Evolutionary conservation across 2,113 vertebrate genomes (phyloP).

Genomic region (Esox niger): DNA sequence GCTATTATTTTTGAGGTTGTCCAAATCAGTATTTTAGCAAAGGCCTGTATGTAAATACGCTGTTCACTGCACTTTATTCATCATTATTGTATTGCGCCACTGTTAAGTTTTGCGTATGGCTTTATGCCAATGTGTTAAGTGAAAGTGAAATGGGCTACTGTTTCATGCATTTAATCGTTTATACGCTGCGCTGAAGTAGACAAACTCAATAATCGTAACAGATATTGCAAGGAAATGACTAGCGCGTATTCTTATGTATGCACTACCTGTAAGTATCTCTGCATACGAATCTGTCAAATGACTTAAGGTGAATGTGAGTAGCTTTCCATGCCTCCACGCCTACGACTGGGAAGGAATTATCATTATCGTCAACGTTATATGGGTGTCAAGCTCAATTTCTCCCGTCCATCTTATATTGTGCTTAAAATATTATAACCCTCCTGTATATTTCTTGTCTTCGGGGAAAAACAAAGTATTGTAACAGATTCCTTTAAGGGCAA

Average conservation of each 20-base stretch:
- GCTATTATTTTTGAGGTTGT: not conserved
- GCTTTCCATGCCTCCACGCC: too few species aligned
- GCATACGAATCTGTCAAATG: too few species aligned
- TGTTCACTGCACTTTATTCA: not conserved
- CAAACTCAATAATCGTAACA: too few species aligned
- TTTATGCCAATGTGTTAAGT: too few species aligned
- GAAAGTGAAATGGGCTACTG: too few species aligned
- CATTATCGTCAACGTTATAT: conserved; percentile 17
- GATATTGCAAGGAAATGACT: too few species aligned
- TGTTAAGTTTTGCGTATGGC: not conserved
- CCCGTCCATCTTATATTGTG: not conserved
- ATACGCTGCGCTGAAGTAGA: too few species aligned
- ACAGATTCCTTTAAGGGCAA: not conserved
- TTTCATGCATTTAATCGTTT: too few species aligned
- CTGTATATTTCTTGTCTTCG: not conserved
- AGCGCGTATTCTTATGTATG: too few species aligned
- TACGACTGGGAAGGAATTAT: conserved; percentile 65
- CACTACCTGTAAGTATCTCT: too few species aligned
- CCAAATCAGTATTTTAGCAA: not conserved
- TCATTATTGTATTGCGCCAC: not conserved
- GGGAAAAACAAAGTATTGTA: not conserved
- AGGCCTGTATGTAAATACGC: not conserved
- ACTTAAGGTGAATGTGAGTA: too few species aligned
- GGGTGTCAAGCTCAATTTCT: not conserved
- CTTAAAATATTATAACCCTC: not conserved